These are phyloP conservation scores for Platanista minor DNA, from an alignment of 2,113 vertebrate species.

Conservation along the genomic window DNA sequence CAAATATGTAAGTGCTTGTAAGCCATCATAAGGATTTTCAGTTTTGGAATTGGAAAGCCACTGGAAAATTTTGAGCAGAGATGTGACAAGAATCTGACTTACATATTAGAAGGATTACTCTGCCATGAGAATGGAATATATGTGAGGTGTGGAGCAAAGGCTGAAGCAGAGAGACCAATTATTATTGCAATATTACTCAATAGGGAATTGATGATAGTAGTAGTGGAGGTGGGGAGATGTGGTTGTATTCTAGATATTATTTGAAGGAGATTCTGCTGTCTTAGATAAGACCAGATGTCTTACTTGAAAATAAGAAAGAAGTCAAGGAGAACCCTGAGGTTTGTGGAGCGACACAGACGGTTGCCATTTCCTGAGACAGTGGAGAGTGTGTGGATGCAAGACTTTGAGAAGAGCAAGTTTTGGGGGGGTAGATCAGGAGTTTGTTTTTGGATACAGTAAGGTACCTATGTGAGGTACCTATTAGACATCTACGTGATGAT, in stretches of 20 bases:
- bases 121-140: background rate
- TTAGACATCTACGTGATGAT: background rate
- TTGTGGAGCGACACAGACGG: background rate
- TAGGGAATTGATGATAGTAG: background rate
- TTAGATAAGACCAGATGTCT: background rate
- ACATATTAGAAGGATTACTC: background rate
- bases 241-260: background rate
- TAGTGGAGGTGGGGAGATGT: background rate
- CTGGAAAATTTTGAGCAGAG: background rate
- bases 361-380: background rate
- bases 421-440: background rate
- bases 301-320: background rate
- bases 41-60: background rate
- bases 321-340: background rate
- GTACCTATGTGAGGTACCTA: background rate
- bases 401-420: background rate
- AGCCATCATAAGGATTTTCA: background rate
- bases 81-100: background rate
- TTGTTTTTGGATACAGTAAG: background rate
- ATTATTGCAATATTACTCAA: background rate
- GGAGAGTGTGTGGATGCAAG: background rate
- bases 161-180: background rate
- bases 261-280: background rate
- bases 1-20: background rate
- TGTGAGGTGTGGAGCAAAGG: background rate